Conservation (phyloP, 2,888 invertebrate genomes). For the Drosophila koepferae region DNA sequence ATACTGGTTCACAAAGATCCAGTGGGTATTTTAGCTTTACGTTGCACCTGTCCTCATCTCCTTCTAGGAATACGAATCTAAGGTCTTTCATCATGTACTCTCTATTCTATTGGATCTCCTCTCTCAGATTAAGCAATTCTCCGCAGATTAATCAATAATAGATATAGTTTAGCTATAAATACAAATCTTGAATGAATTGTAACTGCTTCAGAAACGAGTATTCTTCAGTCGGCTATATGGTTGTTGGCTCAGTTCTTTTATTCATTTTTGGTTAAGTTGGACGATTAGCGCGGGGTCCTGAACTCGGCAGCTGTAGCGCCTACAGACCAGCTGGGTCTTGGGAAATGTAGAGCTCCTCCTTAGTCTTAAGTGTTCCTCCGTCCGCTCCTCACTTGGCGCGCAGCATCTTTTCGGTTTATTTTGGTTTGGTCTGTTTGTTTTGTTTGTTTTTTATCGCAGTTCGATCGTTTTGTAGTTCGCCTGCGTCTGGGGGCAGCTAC, state of each 20-base stretch:
- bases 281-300: slow-evolving; percentile 60
- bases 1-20: not conserved
- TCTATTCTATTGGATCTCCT: no score
- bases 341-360: slow-evolving; percentile 1
- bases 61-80: not conserved
- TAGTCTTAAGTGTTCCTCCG: slow-evolving; percentile 8
- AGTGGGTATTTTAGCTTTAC: not conserved
- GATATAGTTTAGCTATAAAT: no score
- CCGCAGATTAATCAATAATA: no score
- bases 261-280: slow-evolving; percentile 25
- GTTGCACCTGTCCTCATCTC: accelerated
- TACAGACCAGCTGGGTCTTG: slow-evolving; percentile 35
- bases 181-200: no score
- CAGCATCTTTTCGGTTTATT: slow-evolving; percentile 20
- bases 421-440: not conserved
- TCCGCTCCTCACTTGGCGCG: not conserved
- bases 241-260: not conserved
- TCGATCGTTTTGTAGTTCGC: slow-evolving; percentile 74
- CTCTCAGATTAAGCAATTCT: no score
- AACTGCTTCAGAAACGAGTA: not conserved
- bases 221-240: not conserved
- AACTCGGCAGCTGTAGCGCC: slow-evolving; percentile 32
- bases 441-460: slow-evolving; percentile 57
- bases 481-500: slow-evolving; percentile 71
- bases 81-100: no score